Evolutionary conservation across 1,140 invertebrate species (phyloP).

Genomic region (Thalassaphorura encarpata): DNA sequence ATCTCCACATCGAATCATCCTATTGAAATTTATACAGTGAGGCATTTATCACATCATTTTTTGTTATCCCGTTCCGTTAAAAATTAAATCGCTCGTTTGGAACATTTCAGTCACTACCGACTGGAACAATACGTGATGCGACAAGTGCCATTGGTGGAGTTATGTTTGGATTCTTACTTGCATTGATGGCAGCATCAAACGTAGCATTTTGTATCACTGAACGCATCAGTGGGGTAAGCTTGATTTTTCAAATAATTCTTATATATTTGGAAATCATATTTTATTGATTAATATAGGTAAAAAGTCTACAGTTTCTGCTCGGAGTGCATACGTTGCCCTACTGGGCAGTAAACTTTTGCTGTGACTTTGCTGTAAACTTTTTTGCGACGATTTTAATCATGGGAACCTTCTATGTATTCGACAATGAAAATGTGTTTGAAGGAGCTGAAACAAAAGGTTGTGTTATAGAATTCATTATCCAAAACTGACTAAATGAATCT

Average conservation of each 20-base stretch:
- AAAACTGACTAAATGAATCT: neutral
- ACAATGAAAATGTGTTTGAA: neutral
- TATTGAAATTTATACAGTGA: neutral
- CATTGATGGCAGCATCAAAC: neutral
- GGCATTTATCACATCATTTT: neutral
- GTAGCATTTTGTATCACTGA: neutral
- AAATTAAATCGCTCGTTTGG: no score
- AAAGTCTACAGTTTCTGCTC: neutral
- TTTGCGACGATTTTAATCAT: neutral
- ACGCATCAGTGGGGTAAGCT: neutral
- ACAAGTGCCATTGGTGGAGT: neutral
- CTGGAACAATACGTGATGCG: neutral
- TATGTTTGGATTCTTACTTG: neutral
- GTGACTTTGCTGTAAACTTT: neutral
- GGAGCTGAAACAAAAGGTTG: neutral
- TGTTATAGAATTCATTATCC: neutral
- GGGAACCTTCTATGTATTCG: no score
- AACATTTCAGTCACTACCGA: neutral
- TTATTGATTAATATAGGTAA: neutral
- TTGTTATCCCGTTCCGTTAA: no score
- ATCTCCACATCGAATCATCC: neutral
- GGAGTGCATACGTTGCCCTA: neutral
- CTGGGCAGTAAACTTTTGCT: neutral
- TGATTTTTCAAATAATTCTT: neutral
- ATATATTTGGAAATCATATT: neutral